Base-by-base conservation (phyloP, 2,113 vertebrate genomes). In the Dryoscopus gambensis region DNA sequence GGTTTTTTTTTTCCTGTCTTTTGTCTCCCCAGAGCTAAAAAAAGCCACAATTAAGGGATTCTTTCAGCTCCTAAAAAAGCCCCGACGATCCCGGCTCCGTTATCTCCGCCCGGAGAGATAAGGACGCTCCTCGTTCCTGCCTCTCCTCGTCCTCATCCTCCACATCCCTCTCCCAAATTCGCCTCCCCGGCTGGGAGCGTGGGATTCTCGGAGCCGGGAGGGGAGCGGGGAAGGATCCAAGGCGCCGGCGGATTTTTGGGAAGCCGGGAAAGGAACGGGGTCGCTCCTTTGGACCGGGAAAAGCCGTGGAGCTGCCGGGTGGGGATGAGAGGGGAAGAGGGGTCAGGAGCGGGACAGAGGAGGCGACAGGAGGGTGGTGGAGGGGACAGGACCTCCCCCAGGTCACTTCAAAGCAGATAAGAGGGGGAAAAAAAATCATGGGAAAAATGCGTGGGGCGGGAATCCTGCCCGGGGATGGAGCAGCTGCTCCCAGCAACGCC, bases 201-300 rank as follows among this genome's bases (percentile, higher is more conserved):
- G 40, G 70, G 37, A 74, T 3, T 16, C 52, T 47, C 42, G 22
- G 60, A 71, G 56, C 64, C 42, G 35, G 56, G 30, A 67, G 52
- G 52, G 64, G 33, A 53, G 44, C 13, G 4, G 44, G 47, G 71
- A 64, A n/a, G 17, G 39, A 60, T 27, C 39, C 1, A 2, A 40
- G 47, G 55, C 24, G 6, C 14, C 44, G 17, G 37, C 0, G 1
- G 25, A 2, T 63, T 64, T 62, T 35, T 42, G 27, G 60, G 52
- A 27, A 39, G 2, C 5, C 4, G 1, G 27, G 35, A 0, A 1
- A 57, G 68, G 53, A 60, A 7, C 0, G 2, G 39, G 53, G 6
- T 11, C 35, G 15, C 13, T 27, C 33, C 64, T 10, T 13, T 2
- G 52, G 40, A 8, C 13, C 7, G 2, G 37, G 37, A 10, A 44